A percentile compares a stretch with the other conserved stretches of the same genome.
Evolutionary conservation across 2,113 vertebrate species (phyloP).

Genomic region (Ailuropoda melanoleuca): DNA sequence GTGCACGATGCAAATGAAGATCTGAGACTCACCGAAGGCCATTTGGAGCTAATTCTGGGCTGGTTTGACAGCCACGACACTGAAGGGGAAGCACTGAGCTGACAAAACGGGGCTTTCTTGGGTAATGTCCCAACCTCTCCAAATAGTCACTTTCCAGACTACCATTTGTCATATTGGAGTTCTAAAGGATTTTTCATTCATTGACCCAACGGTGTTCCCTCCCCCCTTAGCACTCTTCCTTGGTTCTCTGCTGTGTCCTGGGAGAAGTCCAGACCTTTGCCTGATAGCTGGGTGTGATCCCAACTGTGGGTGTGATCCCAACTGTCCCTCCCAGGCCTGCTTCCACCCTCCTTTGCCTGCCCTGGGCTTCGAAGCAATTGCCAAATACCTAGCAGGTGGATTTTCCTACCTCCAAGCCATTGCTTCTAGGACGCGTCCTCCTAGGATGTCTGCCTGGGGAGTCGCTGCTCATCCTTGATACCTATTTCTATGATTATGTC

Average conservation of each 20-base stretch:
- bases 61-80: conserved; percentile 52
- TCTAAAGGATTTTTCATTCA: not conserved
- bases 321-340: not conserved
- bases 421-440: not conserved
- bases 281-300: too few relatives aligned
- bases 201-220: rapidly evolving
- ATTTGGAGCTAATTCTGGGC: conserved; percentile 63
- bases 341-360: not conserved
- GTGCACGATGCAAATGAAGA: not conserved
- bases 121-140: conserved; percentile 21
- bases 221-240: rapidly evolving
- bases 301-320: not conserved
- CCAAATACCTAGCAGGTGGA: rapidly evolving
- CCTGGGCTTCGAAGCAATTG: not conserved
- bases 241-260: not conserved
- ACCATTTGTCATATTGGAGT: not conserved
- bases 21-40: not conserved
- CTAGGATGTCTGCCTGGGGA: rapidly evolving
- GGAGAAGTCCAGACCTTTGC: not conserved
- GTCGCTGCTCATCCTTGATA: rapidly evolving
- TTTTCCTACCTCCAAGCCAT: not conserved
- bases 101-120: conserved; percentile 13
- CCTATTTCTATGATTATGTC: rapidly evolving
- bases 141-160: conserved; percentile 51
- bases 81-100: not conserved